Base-by-base conservation (phyloP, 1,140 invertebrate species). In the Rhyacophila brunnea region DNA sequence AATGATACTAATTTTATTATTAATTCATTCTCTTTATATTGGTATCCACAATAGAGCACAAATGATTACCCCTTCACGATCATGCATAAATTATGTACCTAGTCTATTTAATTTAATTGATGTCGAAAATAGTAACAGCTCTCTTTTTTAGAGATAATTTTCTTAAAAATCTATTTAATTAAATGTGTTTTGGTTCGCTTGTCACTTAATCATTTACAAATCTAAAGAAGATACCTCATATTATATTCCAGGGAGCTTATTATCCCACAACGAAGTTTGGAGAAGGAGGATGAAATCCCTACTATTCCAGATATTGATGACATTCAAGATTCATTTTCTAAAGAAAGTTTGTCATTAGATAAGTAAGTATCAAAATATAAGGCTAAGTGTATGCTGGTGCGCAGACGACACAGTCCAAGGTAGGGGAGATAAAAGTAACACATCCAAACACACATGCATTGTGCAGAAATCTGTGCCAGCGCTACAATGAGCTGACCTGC, bases 281-380 rank as follows among this genome's bases (percentile, higher is more conserved):
- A 59, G 5, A 32, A 52, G 14, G 62, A 58, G 15, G 20, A 47
- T 52, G 62, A 64, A 9, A 64, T 64, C 15, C 62, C 62, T 1
- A 56, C 62, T 1, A 57, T 64, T n/a, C 62, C 62, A 3, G 62
- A 64, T 48, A 56, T 56, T 48, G 62, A 64, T 34, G 62, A 64
- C 17, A 17, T 64, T 15, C 7, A 52, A n/a, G 58, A 64, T 38
- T 36, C 35, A 3, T 19, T 20, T 34, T 53, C 58, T n/a, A 64
- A 59, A 51, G 52, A 51, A 20, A 43, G 34, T 32, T n/a, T n/a
- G n/a, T 57, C 49, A 9, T 42, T 23, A 0, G 46, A 46, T 15
- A 58, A 58, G 55, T 58, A 48, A 19, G 53, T 42, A 1, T 18
- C 11, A 1, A 7, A 17, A 1, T 35, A 20, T 46, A 14, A 7